Percentiles rank a stretch among this genome's conserved stretches.
Evolutionary conservation across 2,797 vertebrate genomes (phyloP).

Genomic region (Coilia nasus): DNA sequence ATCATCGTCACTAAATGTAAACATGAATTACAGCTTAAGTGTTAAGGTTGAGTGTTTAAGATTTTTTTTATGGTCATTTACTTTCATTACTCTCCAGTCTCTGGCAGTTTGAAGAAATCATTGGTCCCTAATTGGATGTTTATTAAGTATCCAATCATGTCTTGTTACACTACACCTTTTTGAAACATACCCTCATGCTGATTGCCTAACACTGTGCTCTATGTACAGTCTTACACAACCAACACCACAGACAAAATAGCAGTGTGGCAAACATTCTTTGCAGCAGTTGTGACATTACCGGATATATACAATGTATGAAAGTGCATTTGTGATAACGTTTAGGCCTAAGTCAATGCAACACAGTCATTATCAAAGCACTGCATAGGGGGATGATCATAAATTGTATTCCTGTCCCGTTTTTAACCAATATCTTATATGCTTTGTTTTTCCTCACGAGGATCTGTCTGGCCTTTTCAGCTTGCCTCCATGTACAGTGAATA

Average conservation of each 20-base stretch:
- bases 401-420: not conserved
- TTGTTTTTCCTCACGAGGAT: conserved; percentile 27
- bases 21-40: too few relatives aligned
- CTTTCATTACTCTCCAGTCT: not conserved
- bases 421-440: not conserved
- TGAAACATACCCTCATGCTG: not conserved
- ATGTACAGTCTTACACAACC: not conserved
- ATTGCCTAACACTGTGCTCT: not conserved
- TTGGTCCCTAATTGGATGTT: not conserved
- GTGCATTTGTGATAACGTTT: not conserved
- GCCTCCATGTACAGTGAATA: not conserved
- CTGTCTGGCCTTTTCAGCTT: conserved; percentile 9
- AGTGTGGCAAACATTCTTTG: not conserved
- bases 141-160: not conserved
- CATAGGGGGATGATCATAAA: not conserved
- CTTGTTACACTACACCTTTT: not conserved
- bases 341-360: not conserved
- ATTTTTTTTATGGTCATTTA: not conserved
- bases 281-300: not conserved
- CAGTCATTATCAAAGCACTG: not conserved
- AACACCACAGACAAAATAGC: not conserved
- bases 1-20: too few relatives aligned
- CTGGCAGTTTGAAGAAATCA: not conserved
- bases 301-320: not conserved
- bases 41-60: too few relatives aligned